These are phyloP conservation scores for Koerneria pararmatus DNA, from an alignment of 2,888 invertebrate genomes.

Conservation along the genomic window DNA sequence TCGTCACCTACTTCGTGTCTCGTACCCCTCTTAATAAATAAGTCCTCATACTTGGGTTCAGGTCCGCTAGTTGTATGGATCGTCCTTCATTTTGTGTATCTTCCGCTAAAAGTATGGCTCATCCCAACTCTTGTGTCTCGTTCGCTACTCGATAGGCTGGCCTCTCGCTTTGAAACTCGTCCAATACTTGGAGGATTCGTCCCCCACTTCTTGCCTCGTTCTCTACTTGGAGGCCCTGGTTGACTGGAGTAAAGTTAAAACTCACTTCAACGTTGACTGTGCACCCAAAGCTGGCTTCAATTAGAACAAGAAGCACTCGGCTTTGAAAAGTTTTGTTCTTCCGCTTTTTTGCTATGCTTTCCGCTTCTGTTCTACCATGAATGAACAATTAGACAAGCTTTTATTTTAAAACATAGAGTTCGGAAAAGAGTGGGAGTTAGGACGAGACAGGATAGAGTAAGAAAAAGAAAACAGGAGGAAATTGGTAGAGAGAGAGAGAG, in stretches of 20 bases:
- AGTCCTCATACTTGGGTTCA: too few relatives aligned
- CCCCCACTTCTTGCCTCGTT: neutral
- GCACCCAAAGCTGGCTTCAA: too few relatives aligned
- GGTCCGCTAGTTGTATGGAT: neutral
- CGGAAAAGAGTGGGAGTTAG: too few relatives aligned
- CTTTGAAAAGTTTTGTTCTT: slow-evolving; percentile 2
- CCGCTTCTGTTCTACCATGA: neutral
- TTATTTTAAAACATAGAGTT: too few relatives aligned
- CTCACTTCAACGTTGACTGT: too few relatives aligned
- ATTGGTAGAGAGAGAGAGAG: neutral
- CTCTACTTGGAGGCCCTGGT: neutral
- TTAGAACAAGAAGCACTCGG: too few relatives aligned
- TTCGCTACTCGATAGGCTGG: neutral
- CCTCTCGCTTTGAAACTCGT: neutral
- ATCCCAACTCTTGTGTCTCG: slow-evolving; percentile 12
- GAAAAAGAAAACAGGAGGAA: too few relatives aligned
- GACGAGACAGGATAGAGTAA: too few relatives aligned
- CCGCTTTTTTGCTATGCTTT: neutral
- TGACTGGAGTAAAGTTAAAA: too few relatives aligned
- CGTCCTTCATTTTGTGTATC: slow-evolving; percentile 3
- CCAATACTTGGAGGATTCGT: neutral
- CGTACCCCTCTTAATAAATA: too few relatives aligned
- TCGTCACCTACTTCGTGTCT: too few relatives aligned
- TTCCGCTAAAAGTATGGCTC: slow-evolving; percentile 10
- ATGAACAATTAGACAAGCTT: too few relatives aligned